These are phyloP conservation scores for Leptatherina wallacei DNA, from an alignment of 2,797 vertebrate species.

Conservation along the genomic window DNA sequence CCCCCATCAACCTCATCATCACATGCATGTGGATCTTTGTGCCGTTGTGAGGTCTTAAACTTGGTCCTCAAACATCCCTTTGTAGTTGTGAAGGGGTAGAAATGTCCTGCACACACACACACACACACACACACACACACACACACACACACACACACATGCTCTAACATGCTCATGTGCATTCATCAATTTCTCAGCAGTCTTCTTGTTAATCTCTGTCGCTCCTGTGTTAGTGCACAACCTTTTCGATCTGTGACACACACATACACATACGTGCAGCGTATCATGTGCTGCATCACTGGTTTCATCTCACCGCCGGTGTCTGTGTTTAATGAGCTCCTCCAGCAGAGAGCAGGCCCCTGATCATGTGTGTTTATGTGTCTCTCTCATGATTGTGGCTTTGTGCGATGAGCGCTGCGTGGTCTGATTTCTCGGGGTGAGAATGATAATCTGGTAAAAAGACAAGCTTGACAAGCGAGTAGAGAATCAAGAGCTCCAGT, in stretches of 20 bases:
- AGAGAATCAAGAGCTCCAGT: conserved; percentile 31
- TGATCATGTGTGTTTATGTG: conserved; percentile 13
- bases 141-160: conserved; percentile 12
- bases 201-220: conserved; percentile 43
- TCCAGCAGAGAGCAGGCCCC: conserved; percentile 47
- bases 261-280: conserved; percentile 14
- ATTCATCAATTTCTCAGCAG: conserved; percentile 38
- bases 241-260: conserved; percentile 24
- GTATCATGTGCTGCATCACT: conserved; percentile 33
- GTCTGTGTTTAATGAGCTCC: conserved; percentile 65
- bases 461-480: conserved; percentile 45
- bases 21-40: neutral
- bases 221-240: conserved; percentile 19
- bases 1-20: neutral
- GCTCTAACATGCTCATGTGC: neutral
- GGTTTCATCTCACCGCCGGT: conserved; percentile 46
- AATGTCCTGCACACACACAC: conserved; percentile 10
- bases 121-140: conserved; percentile 3
- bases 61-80: neutral
- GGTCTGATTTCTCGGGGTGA: conserved; percentile 61
- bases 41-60: neutral
- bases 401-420: conserved; percentile 38
- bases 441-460: conserved; percentile 50
- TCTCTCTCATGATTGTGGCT: conserved; percentile 23
- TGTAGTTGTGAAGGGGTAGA: neutral